These are phyloP conservation scores for Rhagonycha lutea DNA, from an alignment of 2,888 invertebrate genomes.

Conservation along the genomic window DNA sequence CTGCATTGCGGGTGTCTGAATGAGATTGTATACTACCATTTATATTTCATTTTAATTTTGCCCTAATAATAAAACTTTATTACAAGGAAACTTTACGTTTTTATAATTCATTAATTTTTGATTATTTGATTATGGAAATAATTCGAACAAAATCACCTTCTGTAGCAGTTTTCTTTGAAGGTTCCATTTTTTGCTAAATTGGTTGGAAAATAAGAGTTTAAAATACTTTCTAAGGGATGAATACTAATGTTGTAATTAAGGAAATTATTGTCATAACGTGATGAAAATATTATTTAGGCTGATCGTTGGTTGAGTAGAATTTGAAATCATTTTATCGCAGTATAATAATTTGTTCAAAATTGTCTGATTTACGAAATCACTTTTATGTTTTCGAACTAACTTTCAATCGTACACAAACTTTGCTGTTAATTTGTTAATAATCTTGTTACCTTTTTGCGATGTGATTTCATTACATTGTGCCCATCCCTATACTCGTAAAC, in stretches of 20 bases:
- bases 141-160: background rate
- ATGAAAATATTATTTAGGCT: background rate
- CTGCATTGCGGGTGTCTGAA: conserved; percentile 1
- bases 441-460: background rate
- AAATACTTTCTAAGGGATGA: background rate
- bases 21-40: background rate
- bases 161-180: background rate
- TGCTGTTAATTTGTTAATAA: background rate
- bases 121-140: background rate
- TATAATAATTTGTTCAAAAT: background rate
- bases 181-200: background rate
- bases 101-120: background rate
- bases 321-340: background rate
- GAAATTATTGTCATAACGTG: background rate
- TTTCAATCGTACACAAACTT: background rate
- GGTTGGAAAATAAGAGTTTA: background rate
- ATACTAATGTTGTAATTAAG: background rate
- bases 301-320: background rate
- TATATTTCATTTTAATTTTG: background rate
- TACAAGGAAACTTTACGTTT: background rate
- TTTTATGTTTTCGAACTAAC: background rate
- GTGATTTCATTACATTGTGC: background rate
- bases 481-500: background rate
- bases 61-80: background rate
- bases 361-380: background rate